Conservation (phyloP, 2,797 vertebrate genomes). For the Acanthornis magna region DNA sequence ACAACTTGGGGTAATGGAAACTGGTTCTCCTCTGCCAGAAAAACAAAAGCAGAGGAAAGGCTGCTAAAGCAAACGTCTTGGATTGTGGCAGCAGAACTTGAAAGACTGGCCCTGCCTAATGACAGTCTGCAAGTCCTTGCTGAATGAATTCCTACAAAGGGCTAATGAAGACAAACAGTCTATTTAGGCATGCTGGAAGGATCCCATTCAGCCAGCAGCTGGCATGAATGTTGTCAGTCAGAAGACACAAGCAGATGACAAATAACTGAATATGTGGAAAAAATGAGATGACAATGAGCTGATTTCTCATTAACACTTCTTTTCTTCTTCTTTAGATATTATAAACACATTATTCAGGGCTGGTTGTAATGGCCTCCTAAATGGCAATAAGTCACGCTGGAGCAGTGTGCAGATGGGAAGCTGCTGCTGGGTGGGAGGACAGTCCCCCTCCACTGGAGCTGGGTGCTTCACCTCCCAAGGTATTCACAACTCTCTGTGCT, state of each 20-base stretch:
- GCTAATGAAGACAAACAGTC: constrained; percentile 67
- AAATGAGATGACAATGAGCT: constrained; percentile 64
- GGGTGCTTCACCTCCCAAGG: neutral
- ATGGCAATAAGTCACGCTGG: constrained; percentile 16
- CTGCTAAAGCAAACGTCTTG: neutral
- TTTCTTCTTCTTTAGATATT: constrained; percentile 55
- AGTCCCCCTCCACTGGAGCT: neutral
- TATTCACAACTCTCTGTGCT: neutral
- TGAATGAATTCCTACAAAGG: constrained; percentile 60
- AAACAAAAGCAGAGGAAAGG: neutral
- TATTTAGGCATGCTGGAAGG: constrained; percentile 58
- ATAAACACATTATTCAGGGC: constrained; percentile 39
- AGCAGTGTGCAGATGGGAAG: neutral
- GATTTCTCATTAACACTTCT: constrained; percentile 65
- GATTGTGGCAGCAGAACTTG: neutral
- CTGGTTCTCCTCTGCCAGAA: neutral
- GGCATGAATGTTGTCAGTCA: constrained; percentile 52
- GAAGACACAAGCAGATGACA: constrained; percentile 57
- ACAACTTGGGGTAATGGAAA: neutral
- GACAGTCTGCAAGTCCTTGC: neutral
- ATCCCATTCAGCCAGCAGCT: constrained; percentile 69
- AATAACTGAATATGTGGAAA: constrained; percentile 61
- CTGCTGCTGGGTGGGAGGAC: neutral
- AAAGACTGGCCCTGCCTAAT: constrained; percentile 19
- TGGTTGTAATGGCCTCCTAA: neutral